Evolutionary conservation across 2,797 vertebrate genomes (phyloP), one percentile per base, ranked within the genome.

Genomic region (Neoniphon sammara): DNA sequence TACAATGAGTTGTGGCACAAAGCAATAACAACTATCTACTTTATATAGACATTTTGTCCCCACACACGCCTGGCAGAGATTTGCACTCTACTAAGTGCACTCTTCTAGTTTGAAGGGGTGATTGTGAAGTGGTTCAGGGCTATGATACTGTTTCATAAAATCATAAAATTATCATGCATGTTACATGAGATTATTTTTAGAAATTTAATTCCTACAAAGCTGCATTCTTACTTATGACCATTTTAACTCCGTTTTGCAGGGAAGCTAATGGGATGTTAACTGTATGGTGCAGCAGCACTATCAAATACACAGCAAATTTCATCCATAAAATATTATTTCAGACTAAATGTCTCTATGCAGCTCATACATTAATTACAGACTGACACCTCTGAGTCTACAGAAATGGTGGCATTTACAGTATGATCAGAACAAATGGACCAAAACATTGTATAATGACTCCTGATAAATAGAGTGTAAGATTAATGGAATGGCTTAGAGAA

Each of bases 401-500:
- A 34, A 70, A 46, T 20, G 31, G 54, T 69, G 54, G n/a, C 69
- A 79, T 80, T 75, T 75, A 73, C 72, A 77, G 64, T 70, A 69
- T 65, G 73, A 81, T 75, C 73, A 61, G 67, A 87, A 87, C 67
- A 84, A 90, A 88, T 86, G 62, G 47, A 67, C 44, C 64, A 53
- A 66, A 85, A 73, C 78, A 75, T n/a, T 21, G 8, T 39, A 55
- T 81, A 83, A 81, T 76, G 66, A 83, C 66, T 78, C 60, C 39
- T 18, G 27, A 49, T 58, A 69, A 61, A 57, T 27, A 42, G 63
- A 31, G 23, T 70, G 70, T 18, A 18, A 83, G 85, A 89, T 82
- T 84, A 76, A 92, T 87, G 61, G 55, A 52, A 31, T 76, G 75
- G 76, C 66, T 82, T 71, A 60, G 31, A 68, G 62, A 59, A 78